Base-by-base conservation (phyloP, 2,797 vertebrate genomes). In the Poeciliopsis presidionis region DNA sequence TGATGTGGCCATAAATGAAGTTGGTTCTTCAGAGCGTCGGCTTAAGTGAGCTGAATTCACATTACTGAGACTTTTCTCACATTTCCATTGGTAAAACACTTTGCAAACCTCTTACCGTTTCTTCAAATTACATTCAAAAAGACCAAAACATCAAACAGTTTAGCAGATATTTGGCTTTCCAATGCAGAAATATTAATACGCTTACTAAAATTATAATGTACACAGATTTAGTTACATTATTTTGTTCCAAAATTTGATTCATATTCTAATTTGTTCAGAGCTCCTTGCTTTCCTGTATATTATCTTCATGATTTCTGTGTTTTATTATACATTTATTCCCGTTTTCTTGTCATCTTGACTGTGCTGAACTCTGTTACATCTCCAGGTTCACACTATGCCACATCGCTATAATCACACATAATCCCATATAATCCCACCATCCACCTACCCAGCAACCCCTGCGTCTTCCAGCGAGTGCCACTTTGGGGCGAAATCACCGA, bases 401-500 rank as follows among this genome's bases (percentile, higher is more conserved):
- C 53, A 86, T 84, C 67, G 78, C 76, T 75, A 83, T 87, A 76
- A 83, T 83, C 67, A 76, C 76, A 45, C 76, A 82, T 87, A 47
- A 47, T 53, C 49, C 22, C 49, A 22, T 6, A 51, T 81, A 81
- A 67, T 53, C 51, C 30, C 61, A 45, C 25, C 7, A 18, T 59
- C 41, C 43, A 1, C 61, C 74, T 41, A 73, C 75, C 53, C 47
- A 59, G 72, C 33, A 69, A 69, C 79, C 81, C 82, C 81, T 73
- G 59, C 78, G 47, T 82, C 84, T 82, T 87, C 83, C 77, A 43
- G 25, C 45, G 81, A 87, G 86, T 80, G 30, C 74, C 82, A 87
- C 86, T 91, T 89, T 85, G 87, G 79, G 85, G 72, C 78, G 83
- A 88, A 91, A 86, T 83, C 87, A 77, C 90, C 78, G 88, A 92